These are phyloP conservation scores for Polypedilum pembai DNA, from an alignment of 1,140 invertebrate species.

Conservation along the genomic window DNA sequence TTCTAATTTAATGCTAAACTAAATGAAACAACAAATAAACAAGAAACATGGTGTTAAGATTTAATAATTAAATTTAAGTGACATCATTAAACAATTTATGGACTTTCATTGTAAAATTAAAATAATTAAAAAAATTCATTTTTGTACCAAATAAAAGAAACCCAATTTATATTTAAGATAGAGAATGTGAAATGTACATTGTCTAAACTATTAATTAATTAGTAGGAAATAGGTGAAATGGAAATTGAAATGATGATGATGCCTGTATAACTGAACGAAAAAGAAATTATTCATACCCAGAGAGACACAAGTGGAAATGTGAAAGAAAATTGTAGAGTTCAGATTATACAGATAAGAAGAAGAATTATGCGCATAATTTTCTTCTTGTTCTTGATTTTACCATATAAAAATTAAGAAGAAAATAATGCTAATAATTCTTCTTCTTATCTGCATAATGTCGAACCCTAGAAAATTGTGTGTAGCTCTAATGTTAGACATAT, in stretches of 20 bases:
- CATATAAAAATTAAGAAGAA: too few species aligned
- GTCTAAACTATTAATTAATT: background rate
- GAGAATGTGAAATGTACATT: background rate
- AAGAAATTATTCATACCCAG: too few species aligned
- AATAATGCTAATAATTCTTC: too few species aligned
- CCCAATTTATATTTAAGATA: background rate
- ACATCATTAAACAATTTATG: slow-evolving; percentile 1
- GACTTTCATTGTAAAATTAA: background rate
- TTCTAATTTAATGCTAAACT: background rate
- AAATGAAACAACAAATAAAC: background rate
- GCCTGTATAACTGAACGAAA: too few species aligned
- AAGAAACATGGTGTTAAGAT: background rate
- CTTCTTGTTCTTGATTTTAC: too few species aligned
- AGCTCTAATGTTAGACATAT: too few species aligned
- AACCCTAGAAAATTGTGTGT: too few species aligned
- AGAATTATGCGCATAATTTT: too few species aligned
- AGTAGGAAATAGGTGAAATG: background rate
- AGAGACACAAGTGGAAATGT: too few species aligned
- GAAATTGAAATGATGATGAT: background rate
- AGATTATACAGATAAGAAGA: too few species aligned
- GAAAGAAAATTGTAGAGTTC: too few species aligned
- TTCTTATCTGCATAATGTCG: too few species aligned
- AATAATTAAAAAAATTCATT: background rate
- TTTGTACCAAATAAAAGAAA: slow-evolving; percentile 4
- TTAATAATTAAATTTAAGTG: slow-evolving; percentile 2